Evolutionary conservation across 2,797 vertebrate genomes (phyloP).

Genomic region (Hydrolagus colliei): DNA sequence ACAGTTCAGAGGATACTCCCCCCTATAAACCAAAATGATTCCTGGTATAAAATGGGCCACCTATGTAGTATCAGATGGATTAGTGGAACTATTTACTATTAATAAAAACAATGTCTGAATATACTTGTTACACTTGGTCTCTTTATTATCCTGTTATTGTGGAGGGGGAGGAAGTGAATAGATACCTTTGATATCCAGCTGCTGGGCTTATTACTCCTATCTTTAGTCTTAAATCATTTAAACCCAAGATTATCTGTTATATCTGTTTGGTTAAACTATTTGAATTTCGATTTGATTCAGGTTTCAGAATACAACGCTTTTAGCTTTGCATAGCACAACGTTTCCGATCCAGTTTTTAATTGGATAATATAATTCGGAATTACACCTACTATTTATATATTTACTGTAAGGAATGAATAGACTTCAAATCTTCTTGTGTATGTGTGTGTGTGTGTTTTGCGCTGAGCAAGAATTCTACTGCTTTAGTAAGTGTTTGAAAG

Average conservation of each 20-base stretch:
- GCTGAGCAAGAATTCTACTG: too few relatives aligned
- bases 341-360: too few relatives aligned
- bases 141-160: not conserved
- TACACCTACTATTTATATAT: too few relatives aligned
- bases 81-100: not conserved
- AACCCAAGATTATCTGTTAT: too few relatives aligned
- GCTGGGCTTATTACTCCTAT: not conserved
- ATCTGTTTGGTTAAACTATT: not conserved
- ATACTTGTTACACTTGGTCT: too few relatives aligned
- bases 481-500: too few relatives aligned
- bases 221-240: not conserved
- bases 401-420: too few relatives aligned
- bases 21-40: not conserved
- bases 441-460: too few relatives aligned
- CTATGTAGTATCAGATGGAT: too few relatives aligned
- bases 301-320: not conserved
- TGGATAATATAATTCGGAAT: too few relatives aligned
- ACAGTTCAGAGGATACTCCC: not conserved
- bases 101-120: not conserved
- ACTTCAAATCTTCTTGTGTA: too few relatives aligned
- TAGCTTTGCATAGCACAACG: not conserved
- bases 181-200: not conserved
- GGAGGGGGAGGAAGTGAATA: not conserved
- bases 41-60: too few relatives aligned
- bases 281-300: not conserved